Conservation (phyloP, 1,140 invertebrate genomes). For the Penaeus japonicus region DNA sequence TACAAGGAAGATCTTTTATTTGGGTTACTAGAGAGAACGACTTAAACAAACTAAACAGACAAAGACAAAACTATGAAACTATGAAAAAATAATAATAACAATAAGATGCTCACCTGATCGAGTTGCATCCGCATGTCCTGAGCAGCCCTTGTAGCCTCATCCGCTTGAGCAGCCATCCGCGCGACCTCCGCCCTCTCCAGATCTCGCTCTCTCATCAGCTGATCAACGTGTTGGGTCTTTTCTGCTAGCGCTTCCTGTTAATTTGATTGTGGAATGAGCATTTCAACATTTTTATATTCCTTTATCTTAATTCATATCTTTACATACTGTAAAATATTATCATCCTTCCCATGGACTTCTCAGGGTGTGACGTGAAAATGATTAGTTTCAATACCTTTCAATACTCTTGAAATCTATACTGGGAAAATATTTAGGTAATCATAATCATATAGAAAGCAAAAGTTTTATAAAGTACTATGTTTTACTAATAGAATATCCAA, state of each 20-base stretch:
- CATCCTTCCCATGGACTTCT: background rate
- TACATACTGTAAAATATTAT: background rate
- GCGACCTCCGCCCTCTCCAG: slow-evolving; percentile 84
- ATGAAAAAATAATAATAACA: background rate
- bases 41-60: too few relatives aligned
- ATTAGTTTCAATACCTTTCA: too few relatives aligned
- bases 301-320: background rate
- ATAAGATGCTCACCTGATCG: slow-evolving; percentile 30
- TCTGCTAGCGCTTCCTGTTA: slow-evolving; percentile 86
- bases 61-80: too few relatives aligned
- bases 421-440: too few relatives aligned
- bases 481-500: too few relatives aligned
- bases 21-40: too few relatives aligned
- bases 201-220: slow-evolving; percentile 78
- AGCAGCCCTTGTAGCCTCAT: slow-evolving; percentile 66
- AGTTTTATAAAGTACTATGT: too few relatives aligned
- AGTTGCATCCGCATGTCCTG: slow-evolving; percentile 67
- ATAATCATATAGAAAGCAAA: too few relatives aligned
- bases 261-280: background rate
- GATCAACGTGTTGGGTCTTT: slow-evolving; percentile 91
- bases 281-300: too few relatives aligned
- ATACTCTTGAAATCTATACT: too few relatives aligned
- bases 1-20: too few relatives aligned
- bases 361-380: background rate
- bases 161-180: slow-evolving; percentile 75